Conservation (phyloP, 2,113 vertebrate genomes). For the Tetrax tetrax region DNA sequence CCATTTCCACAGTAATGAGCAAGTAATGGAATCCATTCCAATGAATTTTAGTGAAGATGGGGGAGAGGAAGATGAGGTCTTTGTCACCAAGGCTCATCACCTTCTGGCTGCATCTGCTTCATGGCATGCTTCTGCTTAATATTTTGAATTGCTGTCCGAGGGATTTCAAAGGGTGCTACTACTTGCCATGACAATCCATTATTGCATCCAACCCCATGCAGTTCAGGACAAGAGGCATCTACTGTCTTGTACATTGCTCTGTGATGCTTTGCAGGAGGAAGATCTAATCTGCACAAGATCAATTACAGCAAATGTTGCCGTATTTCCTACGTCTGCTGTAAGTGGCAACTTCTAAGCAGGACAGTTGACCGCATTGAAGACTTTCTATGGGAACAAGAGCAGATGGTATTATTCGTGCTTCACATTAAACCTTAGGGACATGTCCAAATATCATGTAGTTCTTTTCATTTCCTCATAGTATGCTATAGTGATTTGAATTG, state of each 20-base stretch:
- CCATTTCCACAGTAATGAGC: neutral
- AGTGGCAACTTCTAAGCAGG: neutral
- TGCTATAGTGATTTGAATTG: neutral
- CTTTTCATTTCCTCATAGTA: neutral
- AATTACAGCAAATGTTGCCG: neutral
- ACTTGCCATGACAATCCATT: neutral
- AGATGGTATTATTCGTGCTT: neutral
- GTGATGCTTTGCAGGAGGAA: neutral
- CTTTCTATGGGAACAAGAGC: neutral
- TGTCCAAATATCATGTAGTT: neutral
- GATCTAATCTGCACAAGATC: neutral
- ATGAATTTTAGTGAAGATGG: neutral
- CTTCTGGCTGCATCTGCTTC: neutral
- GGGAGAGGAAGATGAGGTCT: neutral
- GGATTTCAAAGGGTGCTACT: neutral
- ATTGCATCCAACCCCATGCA: neutral
- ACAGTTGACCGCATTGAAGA: neutral
- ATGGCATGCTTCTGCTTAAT: neutral
- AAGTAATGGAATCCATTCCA: neutral
- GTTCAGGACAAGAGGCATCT: neutral
- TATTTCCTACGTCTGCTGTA: neutral
- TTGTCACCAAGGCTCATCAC: neutral
- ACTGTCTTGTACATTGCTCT: neutral
- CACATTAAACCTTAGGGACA: neutral
- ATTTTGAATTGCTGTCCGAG: neutral